Percentiles rank a stretch among this genome's conserved stretches.
Conservation (phyloP, 1,140 invertebrate genomes). For the Adelges cooleyi region DNA sequence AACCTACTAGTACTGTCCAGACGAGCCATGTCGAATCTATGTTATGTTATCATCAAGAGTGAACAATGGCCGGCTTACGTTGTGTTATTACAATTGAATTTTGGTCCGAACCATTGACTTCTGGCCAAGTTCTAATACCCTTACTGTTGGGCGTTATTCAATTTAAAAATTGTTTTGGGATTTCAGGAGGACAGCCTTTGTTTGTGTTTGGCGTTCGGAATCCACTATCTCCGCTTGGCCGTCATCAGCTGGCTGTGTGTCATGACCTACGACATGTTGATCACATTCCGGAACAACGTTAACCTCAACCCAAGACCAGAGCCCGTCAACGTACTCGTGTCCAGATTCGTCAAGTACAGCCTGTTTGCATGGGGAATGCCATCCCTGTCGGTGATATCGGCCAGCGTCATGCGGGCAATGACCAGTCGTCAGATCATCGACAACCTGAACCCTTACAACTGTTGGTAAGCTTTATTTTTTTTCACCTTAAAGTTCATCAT, state of each 20-base stretch:
- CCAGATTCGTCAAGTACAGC: slow-evolving; percentile 42
- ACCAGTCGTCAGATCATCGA: slow-evolving; percentile 32
- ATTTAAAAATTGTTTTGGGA: too few species aligned
- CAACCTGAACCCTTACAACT: slow-evolving; percentile 41
- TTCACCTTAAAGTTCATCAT: too few species aligned
- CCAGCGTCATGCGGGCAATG: not conserved
- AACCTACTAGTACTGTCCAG: too few species aligned
- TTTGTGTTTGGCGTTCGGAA: slow-evolving; percentile 46
- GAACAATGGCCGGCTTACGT: too few species aligned
- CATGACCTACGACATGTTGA: slow-evolving; percentile 37
- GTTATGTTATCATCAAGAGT: too few species aligned
- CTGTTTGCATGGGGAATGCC: slow-evolving; percentile 43
- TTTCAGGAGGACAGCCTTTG: slow-evolving; percentile 52
- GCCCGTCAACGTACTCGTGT: slow-evolving; percentile 36
- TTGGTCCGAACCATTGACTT: too few species aligned
- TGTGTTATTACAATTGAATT: too few species aligned
- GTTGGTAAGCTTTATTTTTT: slow-evolving; percentile 41
- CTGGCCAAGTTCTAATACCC: too few species aligned
- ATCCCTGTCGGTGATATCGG: slow-evolving; percentile 34
- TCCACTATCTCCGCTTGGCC: slow-evolving; percentile 49
- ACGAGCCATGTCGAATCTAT: too few species aligned
- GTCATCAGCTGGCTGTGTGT: slow-evolving; percentile 46
- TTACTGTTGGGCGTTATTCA: too few species aligned
- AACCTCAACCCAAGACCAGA: slow-evolving; percentile 37
- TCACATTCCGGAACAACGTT: slow-evolving; percentile 38